A percentile compares a stretch with the other conserved stretches of the same genome.
phyloP scores from a whole-genome alignment of 2,797 vertebrate species.

The Pipistrellus kuhlii region DNA sequence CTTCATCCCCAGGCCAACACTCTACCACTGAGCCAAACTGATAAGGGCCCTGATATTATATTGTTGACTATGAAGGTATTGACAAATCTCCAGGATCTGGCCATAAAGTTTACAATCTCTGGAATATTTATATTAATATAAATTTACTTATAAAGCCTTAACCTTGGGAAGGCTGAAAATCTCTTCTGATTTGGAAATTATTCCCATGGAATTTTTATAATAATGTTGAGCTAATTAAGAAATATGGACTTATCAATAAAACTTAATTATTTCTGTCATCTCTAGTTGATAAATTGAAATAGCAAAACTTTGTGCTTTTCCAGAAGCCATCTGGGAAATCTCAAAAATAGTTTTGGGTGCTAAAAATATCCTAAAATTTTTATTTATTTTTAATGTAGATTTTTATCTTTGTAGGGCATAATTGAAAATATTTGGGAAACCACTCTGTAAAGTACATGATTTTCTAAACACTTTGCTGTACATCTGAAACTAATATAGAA shows the following conservation, averaged over 20 bases:
- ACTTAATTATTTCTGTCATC: background rate
- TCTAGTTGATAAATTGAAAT: background rate
- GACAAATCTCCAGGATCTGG: background rate
- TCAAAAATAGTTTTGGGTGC: background rate
- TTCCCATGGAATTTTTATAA: background rate
- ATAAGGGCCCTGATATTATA: background rate
- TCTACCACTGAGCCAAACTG: no score
- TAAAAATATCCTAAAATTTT: background rate
- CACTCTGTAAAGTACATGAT: background rate
- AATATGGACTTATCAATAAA: background rate
- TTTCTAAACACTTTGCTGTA: background rate
- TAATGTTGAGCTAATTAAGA: background rate
- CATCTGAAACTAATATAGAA: background rate
- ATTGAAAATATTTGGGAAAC: background rate
- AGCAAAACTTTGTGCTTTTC: background rate
- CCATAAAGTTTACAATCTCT: background rate
- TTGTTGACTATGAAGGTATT: background rate
- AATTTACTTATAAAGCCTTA: background rate
- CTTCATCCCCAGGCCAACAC: no score
- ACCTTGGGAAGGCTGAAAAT: slow-evolving; percentile 10
- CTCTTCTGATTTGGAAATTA: slow-evolving; percentile 8
- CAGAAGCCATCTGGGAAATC: background rate
- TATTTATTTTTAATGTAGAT: background rate
- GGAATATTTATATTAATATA: slow-evolving; percentile 56
- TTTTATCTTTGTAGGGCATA: slow-evolving; percentile 18